phyloP scores from a whole-genome alignment of 2,113 vertebrate genomes.

The Sitta europaea region DNA sequence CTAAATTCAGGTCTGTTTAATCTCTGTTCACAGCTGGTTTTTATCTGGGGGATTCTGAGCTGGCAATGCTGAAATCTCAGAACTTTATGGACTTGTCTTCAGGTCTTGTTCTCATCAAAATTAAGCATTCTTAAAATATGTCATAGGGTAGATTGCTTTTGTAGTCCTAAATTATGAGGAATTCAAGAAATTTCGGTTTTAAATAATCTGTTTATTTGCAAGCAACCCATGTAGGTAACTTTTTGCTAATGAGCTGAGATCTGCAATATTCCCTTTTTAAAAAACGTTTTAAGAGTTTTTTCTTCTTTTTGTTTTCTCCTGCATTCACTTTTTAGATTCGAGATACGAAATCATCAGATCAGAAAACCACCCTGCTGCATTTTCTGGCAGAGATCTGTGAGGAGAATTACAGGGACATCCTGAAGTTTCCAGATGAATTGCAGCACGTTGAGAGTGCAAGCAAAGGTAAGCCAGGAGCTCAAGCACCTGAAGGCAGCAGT shows the following conservation, averaged over 20 bases:
- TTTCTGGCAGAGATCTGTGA: conserved; percentile 93
- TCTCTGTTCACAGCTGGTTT: neutral
- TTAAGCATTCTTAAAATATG: neutral
- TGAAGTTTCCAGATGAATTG: conserved; percentile 92
- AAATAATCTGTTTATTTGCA: neutral
- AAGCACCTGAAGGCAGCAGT: neutral
- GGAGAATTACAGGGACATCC: conserved; percentile 80
- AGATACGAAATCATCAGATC: conserved; percentile 92
- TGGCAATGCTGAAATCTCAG: neutral
- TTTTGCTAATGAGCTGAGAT: neutral
- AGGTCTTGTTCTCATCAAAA: neutral
- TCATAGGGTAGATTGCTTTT: neutral
- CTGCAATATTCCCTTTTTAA: neutral
- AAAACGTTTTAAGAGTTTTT: neutral
- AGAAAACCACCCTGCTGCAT: conserved; percentile 89
- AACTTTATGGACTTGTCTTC: neutral
- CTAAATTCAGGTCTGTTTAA: neutral
- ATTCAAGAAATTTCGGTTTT: neutral
- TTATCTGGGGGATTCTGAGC: neutral
- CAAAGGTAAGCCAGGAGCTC: conserved; percentile 79
- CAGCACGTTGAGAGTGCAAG: conserved; percentile 91
- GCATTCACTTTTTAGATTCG: conserved; percentile 75
- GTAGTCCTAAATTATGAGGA: neutral
- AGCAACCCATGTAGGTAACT: fast-evolving
- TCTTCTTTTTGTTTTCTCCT: neutral